Conservation (phyloP, 2,113 vertebrate species). For the Neogobius melanostomus region DNA sequence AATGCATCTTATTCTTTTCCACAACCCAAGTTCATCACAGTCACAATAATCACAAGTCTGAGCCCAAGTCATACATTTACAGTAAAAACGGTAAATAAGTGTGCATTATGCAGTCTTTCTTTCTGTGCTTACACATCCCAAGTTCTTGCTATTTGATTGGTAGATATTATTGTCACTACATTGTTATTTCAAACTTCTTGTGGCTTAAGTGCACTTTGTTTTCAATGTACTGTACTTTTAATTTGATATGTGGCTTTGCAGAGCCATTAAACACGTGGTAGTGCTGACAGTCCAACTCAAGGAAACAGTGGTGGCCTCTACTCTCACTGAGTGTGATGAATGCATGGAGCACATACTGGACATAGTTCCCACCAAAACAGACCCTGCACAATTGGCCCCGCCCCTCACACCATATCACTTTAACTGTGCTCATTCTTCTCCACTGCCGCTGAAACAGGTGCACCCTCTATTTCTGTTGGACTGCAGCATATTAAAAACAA, state of each 20-base stretch:
- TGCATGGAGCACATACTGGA: constrained; percentile 52
- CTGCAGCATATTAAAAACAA: constrained; percentile 68
- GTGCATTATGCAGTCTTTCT: not conserved
- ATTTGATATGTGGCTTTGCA: constrained; percentile 10
- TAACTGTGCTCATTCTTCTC: constrained; percentile 70
- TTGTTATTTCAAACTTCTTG: constrained; percentile 12
- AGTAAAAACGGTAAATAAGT: too few species aligned
- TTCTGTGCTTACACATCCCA: not conserved
- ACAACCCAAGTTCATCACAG: too few species aligned
- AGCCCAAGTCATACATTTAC: too few species aligned
- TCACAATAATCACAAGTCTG: too few species aligned
- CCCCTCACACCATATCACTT: constrained; percentile 53
- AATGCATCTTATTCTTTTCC: too few species aligned
- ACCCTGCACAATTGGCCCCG: constrained; percentile 41
- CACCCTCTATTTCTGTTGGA: constrained; percentile 75
- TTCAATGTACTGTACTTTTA: constrained; percentile 6
- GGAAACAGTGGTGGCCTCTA: constrained; percentile 15
- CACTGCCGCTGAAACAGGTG: constrained; percentile 73
- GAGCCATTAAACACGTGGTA: not conserved
- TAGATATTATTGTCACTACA: constrained; percentile 4
- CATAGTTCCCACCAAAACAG: constrained; percentile 72
- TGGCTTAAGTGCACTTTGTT: constrained; percentile 8
- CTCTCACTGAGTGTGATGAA: constrained; percentile 55
- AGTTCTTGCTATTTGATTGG: not conserved
- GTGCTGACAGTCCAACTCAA: constrained; percentile 4